phyloP scores from a whole-genome alignment of 2,113 vertebrate genomes.

The Dipodomys ordii region DNA sequence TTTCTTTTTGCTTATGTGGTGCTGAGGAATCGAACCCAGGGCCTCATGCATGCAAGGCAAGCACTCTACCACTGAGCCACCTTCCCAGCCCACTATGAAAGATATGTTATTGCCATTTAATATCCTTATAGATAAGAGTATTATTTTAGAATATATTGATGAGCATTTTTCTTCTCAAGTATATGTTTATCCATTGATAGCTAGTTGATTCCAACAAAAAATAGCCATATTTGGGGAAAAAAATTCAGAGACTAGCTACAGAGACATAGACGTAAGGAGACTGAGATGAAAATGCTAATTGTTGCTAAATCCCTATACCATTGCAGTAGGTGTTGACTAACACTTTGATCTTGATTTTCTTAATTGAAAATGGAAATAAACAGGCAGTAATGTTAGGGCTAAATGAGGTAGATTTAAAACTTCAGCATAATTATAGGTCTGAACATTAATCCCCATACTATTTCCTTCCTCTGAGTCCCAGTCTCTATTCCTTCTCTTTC shows the following conservation, averaged over 20 bases:
- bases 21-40: too few relatives aligned
- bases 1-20: too few relatives aligned
- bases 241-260: constrained; percentile 15
- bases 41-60: too few relatives aligned
- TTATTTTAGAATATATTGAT: constrained; percentile 47
- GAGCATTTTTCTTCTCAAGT: constrained; percentile 35
- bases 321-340: neutral
- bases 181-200: constrained; percentile 17
- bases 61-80: too few relatives aligned
- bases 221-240: neutral
- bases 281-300: neutral
- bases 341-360: neutral
- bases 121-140: neutral
- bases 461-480: neutral
- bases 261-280: neutral
- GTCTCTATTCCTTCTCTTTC: neutral
- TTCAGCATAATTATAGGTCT: neutral
- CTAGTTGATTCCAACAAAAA: neutral
- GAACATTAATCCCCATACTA: neutral
- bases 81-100: too few relatives aligned
- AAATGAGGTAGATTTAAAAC: constrained; percentile 10
- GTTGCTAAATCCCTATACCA: neutral
- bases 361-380: neutral
- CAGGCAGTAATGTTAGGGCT: neutral
- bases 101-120: constrained; percentile 14